Evolutionary conservation across 2,888 invertebrate genomes (phyloP), one percentile per base, ranked within the genome.

Genomic region (Omphaloscelis lunosa): DNA sequence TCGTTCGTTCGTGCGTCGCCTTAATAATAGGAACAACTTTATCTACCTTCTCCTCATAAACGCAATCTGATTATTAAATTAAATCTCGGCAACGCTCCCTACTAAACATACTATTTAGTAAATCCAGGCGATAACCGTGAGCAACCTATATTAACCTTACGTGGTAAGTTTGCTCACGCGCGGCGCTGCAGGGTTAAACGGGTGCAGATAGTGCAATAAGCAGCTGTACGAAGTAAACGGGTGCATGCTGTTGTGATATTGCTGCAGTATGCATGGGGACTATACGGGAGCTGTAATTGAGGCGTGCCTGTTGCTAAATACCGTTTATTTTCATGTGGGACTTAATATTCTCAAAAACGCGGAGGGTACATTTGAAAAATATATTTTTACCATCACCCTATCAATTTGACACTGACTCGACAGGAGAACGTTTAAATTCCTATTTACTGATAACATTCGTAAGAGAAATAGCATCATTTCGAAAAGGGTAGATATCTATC

Each of bases 161-260:
- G 67, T 70, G 48, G 56, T 34, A 27, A 45, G 59, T 29, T 58
- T 69, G 70, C 59, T 61, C 80, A 61, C 66, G 56, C 59, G 72
- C 63, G 71, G 34, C 67, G 97, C 98, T 0, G 98, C 98, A 88
- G 94, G 94, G 71, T 96, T 97, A 72, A 72, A 75, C 48, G 72
- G 69, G 72, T 82, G 61, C 75, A 82, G 73, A 62, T 39, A 53
- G 59, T 48, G 83, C 80, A 86, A 86, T 86, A 80, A 77, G 73
- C 73, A 82, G 73, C 70, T 27, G 63, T 72, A 61, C n/a, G 68
- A 34, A 67, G 75, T 63, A 34, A 69, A 62, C 74, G 61, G 69
- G 58, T 61, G 68, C 73, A 81, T 80, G 68, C 71, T 76, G 56
- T 73, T 74, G 77, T 66, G 71, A 69, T 72, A 70, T 72, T 77